Evolutionary conservation across 2,888 invertebrate genomes (phyloP), one percentile per base, ranked within the genome.

Genomic region (Drosophila macrospina): DNA sequence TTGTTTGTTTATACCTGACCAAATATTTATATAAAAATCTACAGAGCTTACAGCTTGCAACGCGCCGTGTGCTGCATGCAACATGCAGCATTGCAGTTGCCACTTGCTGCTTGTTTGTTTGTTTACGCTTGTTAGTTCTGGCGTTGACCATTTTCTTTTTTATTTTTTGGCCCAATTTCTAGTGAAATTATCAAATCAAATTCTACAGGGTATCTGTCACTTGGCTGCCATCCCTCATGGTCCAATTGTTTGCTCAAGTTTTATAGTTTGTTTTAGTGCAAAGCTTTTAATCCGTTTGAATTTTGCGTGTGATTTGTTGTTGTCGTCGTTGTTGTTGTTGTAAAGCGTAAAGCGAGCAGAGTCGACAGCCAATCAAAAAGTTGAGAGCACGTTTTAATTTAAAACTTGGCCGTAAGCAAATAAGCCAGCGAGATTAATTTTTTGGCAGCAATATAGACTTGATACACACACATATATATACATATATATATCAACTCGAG

Each of bases 21-120:
- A 70, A 82, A 83, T 83, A 79, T 83, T 83, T 87, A 79, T 85
- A 85, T 78, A 77, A 80, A 76, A 83, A 80, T 75, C 56, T 68
- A 52, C 44, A 51, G 10, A 57, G 30, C 8, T 41, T 52, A 15
- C 56, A 11, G 41, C 41, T 20, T 20, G 13, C 32, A 13, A n/a
- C 24, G 48, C n/a, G 34, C 10, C 6, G 39, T 8, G 20, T 16
- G 47, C 47, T 7, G 30, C 16, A 16, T 28, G 28, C 15, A 36
- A 45, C 20, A 7, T 26, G 42, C 42, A n/a, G 7, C 10, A 10
- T n/a, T n/a, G n/a, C 20, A 32, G 32, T 42, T 42, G 42, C 26
- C 42, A 51, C 67, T 52, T 28, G 6, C 2, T 6, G 42, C 16
- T 55, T 55, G 32, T 62, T 57, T 63, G 52, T 48, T 55, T 54